Evolutionary conservation across 2,888 invertebrate genomes (phyloP).

Genomic region (Margaritifera margaritifera): DNA sequence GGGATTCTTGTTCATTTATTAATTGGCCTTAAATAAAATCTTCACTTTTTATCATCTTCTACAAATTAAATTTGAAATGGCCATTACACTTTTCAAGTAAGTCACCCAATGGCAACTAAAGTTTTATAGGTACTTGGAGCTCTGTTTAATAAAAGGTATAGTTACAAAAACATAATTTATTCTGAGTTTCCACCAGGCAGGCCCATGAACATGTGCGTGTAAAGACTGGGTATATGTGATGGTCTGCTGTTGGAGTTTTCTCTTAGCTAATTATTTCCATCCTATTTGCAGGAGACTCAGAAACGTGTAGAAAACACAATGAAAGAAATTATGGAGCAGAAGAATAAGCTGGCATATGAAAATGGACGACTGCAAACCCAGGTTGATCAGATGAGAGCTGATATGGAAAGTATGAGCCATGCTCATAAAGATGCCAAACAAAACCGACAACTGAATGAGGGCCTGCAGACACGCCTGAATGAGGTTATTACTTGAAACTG

Average conservation of each 20-base stretch:
- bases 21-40: no score
- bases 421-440: slow-evolving; percentile 51
- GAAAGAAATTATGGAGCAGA: slow-evolving; percentile 68
- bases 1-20: no score
- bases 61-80: no score
- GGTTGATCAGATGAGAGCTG: slow-evolving; percentile 84
- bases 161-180: no score
- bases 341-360: slow-evolving; percentile 69
- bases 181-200: no score
- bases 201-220: no score
- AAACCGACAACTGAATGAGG: slow-evolving; percentile 48
- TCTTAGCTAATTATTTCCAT: neutral
- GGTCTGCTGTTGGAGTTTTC: neutral
- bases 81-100: no score
- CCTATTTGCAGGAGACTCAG: slow-evolving; percentile 43
- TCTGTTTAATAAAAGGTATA: no score
- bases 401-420: slow-evolving; percentile 85
- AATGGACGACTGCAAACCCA: slow-evolving; percentile 77
- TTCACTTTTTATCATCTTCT: no score
- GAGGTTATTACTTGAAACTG: no score
- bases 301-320: slow-evolving; percentile 62
- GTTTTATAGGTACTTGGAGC: no score
- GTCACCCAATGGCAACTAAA: no score
- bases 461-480: slow-evolving; percentile 36
- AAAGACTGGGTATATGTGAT: neutral